These are phyloP conservation scores for Heliornis fulica DNA, from an alignment of 2,113 vertebrate species.

Conservation along the genomic window DNA sequence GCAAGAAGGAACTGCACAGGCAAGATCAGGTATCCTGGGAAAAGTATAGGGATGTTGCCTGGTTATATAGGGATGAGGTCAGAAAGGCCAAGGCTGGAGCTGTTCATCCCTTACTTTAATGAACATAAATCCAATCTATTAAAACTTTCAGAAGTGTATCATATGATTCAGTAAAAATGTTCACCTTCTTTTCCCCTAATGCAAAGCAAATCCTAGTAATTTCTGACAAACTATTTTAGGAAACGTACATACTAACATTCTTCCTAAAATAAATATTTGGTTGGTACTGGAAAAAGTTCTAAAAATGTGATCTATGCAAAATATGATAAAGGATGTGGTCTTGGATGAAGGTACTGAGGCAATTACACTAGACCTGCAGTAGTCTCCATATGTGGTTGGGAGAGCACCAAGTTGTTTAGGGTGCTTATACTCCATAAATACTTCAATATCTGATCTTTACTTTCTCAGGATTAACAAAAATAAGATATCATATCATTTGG, in stretches of 20 bases:
- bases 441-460: neutral
- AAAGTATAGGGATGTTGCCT: neutral
- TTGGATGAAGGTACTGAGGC: neutral
- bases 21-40: neutral
- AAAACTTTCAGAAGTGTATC: neutral
- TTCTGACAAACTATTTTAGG: neutral
- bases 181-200: neutral
- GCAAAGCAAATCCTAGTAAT: neutral
- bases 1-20: neutral
- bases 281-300: neutral
- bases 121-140: neutral
- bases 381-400: fast-evolving
- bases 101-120: neutral
- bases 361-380: neutral
- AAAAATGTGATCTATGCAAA: neutral
- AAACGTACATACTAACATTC: neutral
- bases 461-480: neutral
- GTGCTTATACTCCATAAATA: neutral
- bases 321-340: neutral
- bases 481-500: neutral
- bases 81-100: neutral
- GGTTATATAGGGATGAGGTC: neutral
- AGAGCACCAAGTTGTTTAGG: neutral
- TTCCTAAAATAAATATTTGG: neutral
- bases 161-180: neutral